Evolutionary conservation across 1,140 invertebrate species (phyloP), one percentile per base, ranked within the genome.

Genomic region (Gonatopus flavifemur): DNA sequence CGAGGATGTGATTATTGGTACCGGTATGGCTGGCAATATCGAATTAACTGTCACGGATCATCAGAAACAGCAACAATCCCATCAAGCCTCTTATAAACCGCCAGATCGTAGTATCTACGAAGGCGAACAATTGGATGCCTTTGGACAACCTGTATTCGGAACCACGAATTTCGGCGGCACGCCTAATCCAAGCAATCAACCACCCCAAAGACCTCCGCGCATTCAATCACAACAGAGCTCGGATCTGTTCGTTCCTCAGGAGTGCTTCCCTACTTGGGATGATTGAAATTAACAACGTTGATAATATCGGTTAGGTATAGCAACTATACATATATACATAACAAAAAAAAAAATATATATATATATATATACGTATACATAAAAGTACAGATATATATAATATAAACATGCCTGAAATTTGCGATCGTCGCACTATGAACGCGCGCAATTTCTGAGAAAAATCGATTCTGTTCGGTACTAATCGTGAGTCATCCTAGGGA

Each of bases 21-120:
- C 56, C 24, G 49, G 47, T 24, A 59, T 64, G 10, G 59, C 65
- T 0, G 66, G 69, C 3, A 79, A 80, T 38, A 81, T 83, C 48
- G 82, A 84, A 35, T 62, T 84, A 1, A 80, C 72, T 3, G 76
- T 82, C 0, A 81, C 80, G 2, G 77, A 82, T 1, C 72, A 77
- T 13, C 73, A 79, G 20, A 80, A 72, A 55, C 49, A 64, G 9
- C 53, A 49, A 9, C 57, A 66, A 41, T 39, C 57, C 36, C 52
- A 58, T 41, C 47, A 52, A 4, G 24, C 37, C 35, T 28, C 49
- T 1, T 61, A 59, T 45, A 6, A 43, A 9, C 25, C 35, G 15
- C 43, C 54, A 16, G 64, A 71, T 39, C 57, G 58, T 21, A 65
- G 55, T 50, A 68, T 69, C 43, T 71, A 73, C 54, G 72, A 72